phyloP scores from a whole-genome alignment of 2,888 invertebrate species.

The Odontomyia ornata region DNA sequence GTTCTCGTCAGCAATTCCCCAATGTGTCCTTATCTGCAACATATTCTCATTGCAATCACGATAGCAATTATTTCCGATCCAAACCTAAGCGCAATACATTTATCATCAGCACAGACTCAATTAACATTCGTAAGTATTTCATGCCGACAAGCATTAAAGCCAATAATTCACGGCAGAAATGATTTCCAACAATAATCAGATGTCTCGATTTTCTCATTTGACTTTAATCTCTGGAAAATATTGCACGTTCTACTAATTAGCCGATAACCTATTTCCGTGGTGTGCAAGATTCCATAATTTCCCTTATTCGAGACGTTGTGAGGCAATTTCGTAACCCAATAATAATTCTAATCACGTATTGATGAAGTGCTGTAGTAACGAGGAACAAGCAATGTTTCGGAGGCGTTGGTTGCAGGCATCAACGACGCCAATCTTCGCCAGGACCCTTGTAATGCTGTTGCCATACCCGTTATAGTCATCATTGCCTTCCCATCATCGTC shows the following conservation, averaged over 20 bases:
- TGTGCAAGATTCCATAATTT: conserved; percentile 19
- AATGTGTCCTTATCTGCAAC: no score
- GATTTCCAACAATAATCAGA: conserved; percentile 12
- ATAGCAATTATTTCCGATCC: no score
- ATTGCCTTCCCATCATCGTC: conserved; percentile 14
- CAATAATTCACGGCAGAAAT: not conserved
- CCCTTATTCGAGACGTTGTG: not conserved
- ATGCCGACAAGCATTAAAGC: not conserved
- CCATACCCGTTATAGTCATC: conserved; percentile 12
- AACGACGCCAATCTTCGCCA: not conserved
- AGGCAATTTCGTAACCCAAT: conserved; percentile 32
- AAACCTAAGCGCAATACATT: no score
- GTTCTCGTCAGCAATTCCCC: no score
- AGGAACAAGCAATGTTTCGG: not conserved
- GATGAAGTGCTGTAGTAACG: conserved; percentile 47
- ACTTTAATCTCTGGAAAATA: conserved; percentile 7
- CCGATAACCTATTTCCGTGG: conserved; percentile 23
- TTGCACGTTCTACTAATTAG: conserved; percentile 39
- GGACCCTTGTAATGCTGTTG: not conserved
- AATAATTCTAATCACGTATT: conserved; percentile 49
- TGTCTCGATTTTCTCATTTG: not conserved
- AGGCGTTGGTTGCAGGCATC: not conserved
- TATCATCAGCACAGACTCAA: no score
- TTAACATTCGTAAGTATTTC: no score
- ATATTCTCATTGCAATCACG: no score